Evolutionary conservation across 2,888 invertebrate species (phyloP).

Genomic region (Aphidoletes aphidimyza): DNA sequence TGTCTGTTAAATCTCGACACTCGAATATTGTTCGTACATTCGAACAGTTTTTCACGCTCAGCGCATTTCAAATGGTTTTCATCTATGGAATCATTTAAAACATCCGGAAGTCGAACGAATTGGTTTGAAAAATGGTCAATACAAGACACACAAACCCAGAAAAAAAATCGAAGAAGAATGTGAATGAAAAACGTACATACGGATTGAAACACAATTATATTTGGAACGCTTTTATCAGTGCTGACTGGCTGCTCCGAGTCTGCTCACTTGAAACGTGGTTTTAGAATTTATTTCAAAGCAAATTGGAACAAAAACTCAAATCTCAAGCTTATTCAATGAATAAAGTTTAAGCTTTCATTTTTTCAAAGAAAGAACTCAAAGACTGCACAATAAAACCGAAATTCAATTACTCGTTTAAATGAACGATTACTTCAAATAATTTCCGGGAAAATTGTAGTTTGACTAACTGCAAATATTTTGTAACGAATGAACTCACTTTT

Average conservation of each 20-base stretch:
- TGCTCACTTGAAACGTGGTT: neutral
- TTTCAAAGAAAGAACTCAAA: no score
- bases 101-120: neutral
- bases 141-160: neutral
- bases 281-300: no score
- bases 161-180: neutral
- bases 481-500: no score
- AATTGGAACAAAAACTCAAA: no score
- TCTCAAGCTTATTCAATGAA: no score
- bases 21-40: neutral
- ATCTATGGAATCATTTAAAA: neutral
- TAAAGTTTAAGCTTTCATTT: no score
- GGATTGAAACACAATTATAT: slow-evolving; percentile 27
- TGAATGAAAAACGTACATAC: neutral
- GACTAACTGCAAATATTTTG: no score
- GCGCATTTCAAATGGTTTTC: neutral
- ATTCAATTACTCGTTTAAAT: no score
- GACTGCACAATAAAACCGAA: no score
- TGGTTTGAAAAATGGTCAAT: neutral
- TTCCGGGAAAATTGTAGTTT: no score
- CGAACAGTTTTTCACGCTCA: neutral
- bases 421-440: no score
- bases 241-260: neutral
- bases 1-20: neutral
- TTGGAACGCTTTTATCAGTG: slow-evolving; percentile 33